These are phyloP conservation scores for Pterobdella sp. DNA, from an alignment of 2,888 invertebrate genomes.

Conservation along the genomic window DNA sequence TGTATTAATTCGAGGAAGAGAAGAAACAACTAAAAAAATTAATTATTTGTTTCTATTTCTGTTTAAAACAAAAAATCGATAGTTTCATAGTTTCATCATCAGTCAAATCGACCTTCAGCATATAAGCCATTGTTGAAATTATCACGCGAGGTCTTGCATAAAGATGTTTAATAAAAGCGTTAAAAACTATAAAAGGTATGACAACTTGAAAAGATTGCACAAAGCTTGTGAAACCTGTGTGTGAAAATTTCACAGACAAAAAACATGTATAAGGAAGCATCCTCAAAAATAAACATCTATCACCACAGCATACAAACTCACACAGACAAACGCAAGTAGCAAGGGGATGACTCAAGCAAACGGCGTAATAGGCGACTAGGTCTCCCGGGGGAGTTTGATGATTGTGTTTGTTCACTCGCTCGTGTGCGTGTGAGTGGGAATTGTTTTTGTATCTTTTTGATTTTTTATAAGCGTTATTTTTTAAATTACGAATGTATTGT, in stretches of 20 bases:
- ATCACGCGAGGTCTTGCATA: no score
- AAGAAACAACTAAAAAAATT: no score
- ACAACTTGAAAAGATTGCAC: no score
- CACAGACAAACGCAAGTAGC: background rate
- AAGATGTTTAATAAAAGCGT: no score
- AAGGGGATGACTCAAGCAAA: slow-evolving; percentile 4
- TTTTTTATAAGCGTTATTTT: background rate
- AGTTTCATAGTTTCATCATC: no score
- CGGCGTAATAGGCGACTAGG: slow-evolving; percentile 15
- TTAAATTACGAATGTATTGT: background rate
- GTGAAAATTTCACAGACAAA: slow-evolving; percentile 7
- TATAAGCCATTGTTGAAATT: no score
- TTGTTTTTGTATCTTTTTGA: background rate
- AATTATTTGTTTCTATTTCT: no score
- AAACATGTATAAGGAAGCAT: background rate
- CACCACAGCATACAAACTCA: background rate
- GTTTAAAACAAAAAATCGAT: no score
- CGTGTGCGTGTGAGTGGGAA: background rate
- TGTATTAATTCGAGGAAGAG: no score
- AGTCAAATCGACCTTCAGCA: no score
- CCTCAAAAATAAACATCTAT: background rate
- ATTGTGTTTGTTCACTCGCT: slow-evolving; percentile 13
- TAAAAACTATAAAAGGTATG: no score
- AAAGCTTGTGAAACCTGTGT: no score
- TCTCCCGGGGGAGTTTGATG: slow-evolving; percentile 7